phyloP scores from a whole-genome alignment of 2,113 vertebrate species.

The Narcine bancroftii region DNA sequence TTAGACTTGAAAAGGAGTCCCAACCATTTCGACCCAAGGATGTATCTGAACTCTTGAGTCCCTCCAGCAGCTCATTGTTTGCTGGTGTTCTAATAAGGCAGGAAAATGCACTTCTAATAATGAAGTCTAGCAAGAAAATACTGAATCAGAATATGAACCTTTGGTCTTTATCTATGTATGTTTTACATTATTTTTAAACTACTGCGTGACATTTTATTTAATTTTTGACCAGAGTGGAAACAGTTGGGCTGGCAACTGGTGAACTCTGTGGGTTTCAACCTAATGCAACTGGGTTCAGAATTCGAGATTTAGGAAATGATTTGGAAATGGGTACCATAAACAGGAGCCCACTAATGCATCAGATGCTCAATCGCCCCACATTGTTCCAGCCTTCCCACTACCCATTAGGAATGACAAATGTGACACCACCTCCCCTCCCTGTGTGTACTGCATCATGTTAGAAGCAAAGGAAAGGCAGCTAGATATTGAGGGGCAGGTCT shows the following conservation, averaged over 20 bases:
- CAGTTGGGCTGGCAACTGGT: neutral
- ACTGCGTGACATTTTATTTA: neutral
- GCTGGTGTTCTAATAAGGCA: too few species aligned
- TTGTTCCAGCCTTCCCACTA: neutral
- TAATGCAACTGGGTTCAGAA: neutral
- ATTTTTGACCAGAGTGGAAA: neutral
- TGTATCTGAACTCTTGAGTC: too few species aligned
- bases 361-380: neutral
- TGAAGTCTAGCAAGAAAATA: neutral
- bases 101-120: too few species aligned
- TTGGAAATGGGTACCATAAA: neutral
- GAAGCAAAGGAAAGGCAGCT: neutral
- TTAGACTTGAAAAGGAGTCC: too few species aligned
- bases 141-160: neutral
- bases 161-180: neutral
- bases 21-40: too few species aligned
- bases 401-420: neutral
- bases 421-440: too few species aligned
- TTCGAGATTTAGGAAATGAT: neutral
- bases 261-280: neutral
- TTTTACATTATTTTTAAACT: neutral
- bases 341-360: neutral
- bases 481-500: neutral
- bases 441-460: neutral
- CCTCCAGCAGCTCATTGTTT: too few species aligned